A percentile compares a stretch with the other conserved stretches of the same genome.
Evolutionary conservation across 2,797 vertebrate species (phyloP).

Genomic region (Platalea minor): DNA sequence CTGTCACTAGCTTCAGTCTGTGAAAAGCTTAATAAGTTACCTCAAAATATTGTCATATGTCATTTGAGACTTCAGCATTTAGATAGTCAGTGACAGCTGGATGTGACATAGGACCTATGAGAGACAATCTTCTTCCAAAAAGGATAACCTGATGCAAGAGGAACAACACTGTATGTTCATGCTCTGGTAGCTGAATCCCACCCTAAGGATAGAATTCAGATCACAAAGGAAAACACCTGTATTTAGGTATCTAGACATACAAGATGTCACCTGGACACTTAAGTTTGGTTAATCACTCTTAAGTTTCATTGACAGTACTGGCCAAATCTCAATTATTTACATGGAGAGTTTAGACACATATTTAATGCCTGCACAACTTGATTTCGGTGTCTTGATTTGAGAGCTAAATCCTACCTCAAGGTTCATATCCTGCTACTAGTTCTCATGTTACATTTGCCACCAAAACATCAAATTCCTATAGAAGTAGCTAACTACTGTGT

Average conservation of each 20-base stretch:
- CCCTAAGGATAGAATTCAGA: neutral
- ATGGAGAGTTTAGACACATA: neutral
- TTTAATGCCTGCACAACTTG: neutral
- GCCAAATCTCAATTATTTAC: neutral
- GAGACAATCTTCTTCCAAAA: neutral
- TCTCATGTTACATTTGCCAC: neutral
- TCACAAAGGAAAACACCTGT: neutral
- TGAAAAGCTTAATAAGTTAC: neutral
- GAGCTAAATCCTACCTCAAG: neutral
- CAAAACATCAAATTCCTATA: neutral
- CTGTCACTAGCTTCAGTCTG: neutral
- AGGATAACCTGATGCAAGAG: neutral
- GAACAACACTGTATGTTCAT: neutral
- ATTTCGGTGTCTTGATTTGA: neutral
- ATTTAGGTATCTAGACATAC: neutral
- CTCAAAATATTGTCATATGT: neutral
- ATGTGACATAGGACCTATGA: neutral
- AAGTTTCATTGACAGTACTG: neutral
- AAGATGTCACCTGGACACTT: neutral
- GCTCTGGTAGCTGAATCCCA: neutral
- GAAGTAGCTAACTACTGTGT: neutral
- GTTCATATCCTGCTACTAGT: neutral
- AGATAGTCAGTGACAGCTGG: neutral
- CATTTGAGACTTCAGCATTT: neutral
- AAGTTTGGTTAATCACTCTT: neutral